These are phyloP conservation scores for Gisinianus flammeolus DNA, from an alignment of 2,888 invertebrate genomes.

Conservation along the genomic window DNA sequence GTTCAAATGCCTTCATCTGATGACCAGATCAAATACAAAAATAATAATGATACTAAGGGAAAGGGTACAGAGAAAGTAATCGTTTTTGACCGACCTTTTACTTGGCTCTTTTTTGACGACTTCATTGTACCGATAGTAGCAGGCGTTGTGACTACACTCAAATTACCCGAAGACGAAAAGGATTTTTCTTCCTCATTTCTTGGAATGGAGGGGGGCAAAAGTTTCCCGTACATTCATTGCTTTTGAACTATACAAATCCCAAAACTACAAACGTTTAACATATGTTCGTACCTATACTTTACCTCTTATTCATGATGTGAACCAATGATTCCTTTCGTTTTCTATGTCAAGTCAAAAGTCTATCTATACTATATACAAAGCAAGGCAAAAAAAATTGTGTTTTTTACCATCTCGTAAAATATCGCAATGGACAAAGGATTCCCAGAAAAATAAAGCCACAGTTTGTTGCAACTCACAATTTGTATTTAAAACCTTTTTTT, in stretches of 20 bases:
- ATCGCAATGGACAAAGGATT: too few species aligned
- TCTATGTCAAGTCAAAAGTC: too few species aligned
- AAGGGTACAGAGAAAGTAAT: neutral
- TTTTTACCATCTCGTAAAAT: too few species aligned
- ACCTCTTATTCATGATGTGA: too few species aligned
- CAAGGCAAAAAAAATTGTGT: too few species aligned
- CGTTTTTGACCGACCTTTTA: slow-evolving; percentile 14
- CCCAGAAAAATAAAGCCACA: too few species aligned
- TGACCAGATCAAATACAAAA: neutral
- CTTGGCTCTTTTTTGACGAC: slow-evolving; percentile 31
- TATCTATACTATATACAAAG: too few species aligned
- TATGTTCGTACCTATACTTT: too few species aligned
- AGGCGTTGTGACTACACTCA: slow-evolving; percentile 12
- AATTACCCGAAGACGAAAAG: neutral
- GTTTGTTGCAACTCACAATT: too few species aligned
- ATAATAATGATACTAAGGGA: neutral
- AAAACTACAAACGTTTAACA: too few species aligned
- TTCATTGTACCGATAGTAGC: slow-evolving; percentile 19
- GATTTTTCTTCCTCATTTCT: neutral
- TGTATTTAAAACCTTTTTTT: too few species aligned
- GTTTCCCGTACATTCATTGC: slow-evolving; percentile 7
- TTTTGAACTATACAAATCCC: neutral
- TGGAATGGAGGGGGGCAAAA: slow-evolving; percentile 9
- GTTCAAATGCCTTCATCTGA: neutral
- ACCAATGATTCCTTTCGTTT: too few species aligned